Percentiles rank a stretch among this genome's conserved stretches.
phyloP scores from a whole-genome alignment of 2,797 vertebrate species.

The Dryobates pubescens region DNA sequence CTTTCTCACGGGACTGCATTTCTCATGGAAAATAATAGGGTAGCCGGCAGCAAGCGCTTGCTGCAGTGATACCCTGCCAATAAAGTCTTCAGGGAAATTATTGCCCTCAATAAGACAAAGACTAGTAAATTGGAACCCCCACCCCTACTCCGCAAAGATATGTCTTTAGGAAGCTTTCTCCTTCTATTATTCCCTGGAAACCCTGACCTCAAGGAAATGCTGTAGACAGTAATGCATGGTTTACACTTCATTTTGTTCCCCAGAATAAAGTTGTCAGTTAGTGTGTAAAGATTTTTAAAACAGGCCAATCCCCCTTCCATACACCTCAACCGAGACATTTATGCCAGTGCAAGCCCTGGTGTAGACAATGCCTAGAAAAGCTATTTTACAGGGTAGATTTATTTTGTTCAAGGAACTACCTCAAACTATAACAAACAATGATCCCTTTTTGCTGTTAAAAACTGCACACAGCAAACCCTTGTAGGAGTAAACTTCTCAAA shows the following conservation, averaged over 20 bases:
- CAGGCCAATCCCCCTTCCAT: neutral
- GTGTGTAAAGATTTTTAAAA: constrained; percentile 2
- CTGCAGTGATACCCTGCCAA: constrained; percentile 68
- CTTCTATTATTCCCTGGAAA: constrained; percentile 67
- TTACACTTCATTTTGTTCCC: constrained; percentile 58
- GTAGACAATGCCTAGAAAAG: neutral
- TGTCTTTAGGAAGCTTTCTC: constrained; percentile 61
- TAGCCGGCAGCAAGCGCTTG: constrained; percentile 59
- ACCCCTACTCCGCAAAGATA: constrained; percentile 61
- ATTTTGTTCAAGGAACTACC: constrained; percentile 9
- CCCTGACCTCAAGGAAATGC: constrained; percentile 44
- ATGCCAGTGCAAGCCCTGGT: neutral
- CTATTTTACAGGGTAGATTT: neutral
- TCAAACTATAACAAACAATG: neutral
- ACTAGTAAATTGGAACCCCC: constrained; percentile 68
- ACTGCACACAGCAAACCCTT: neutral
- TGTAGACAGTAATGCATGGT: constrained; percentile 39
- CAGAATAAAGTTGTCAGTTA: constrained; percentile 61
- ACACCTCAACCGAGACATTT: neutral
- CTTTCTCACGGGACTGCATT: constrained; percentile 79
- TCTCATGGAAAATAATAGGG: constrained; percentile 71
- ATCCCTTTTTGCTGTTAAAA: neutral
- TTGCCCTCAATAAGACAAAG: constrained; percentile 70
- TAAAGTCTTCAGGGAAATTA: constrained; percentile 75
- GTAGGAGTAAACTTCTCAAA: neutral